Percentiles rank a stretch among this genome's conserved stretches.
phyloP scores from a whole-genome alignment of 2,888 invertebrate genomes.

The Drosophila buzzatii region DNA sequence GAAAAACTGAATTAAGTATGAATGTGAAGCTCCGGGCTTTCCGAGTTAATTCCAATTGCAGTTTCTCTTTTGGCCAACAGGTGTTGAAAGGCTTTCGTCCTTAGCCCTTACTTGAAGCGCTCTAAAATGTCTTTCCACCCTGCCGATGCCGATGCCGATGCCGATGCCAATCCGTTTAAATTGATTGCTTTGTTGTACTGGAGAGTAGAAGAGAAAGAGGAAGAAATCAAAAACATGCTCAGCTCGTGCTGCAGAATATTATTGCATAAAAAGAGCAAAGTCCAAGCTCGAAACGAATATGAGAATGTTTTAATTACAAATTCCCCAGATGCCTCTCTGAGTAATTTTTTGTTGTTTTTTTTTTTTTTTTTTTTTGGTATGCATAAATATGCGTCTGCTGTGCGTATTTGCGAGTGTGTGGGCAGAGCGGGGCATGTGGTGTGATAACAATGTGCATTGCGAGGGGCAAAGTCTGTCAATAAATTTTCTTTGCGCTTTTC shows the following conservation, averaged over 20 bases:
- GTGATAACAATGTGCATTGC: conserved; percentile 17
- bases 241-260: conserved; percentile 10
- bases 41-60: conserved; percentile 23
- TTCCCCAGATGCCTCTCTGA: conserved; percentile 56
- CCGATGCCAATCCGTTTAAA: conserved; percentile 50
- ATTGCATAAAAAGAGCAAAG: conserved; percentile 13
- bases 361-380: conserved; percentile 37
- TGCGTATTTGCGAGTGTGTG: conserved; percentile 9
- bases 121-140: not conserved
- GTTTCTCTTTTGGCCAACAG: conserved; percentile 13
- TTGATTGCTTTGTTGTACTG: conserved; percentile 54
- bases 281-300: conserved; percentile 24
- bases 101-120: not conserved
- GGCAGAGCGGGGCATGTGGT: not conserved
- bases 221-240: conserved; percentile 3
- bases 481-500: conserved; percentile 57
- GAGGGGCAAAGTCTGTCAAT: conserved; percentile 55
- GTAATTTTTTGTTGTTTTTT: conserved; percentile 39
- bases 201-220: not conserved
- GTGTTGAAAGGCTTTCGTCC: conserved; percentile 6
- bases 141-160: not conserved
- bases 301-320: conserved; percentile 75
- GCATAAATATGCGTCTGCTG: conserved; percentile 49
- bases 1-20: conserved; percentile 14
- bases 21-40: not conserved